Percentiles rank a stretch among this genome's conserved stretches.
These are phyloP conservation scores for Drosophila niveifrons DNA, from an alignment of 2,888 invertebrate genomes.

Conservation along the genomic window DNA sequence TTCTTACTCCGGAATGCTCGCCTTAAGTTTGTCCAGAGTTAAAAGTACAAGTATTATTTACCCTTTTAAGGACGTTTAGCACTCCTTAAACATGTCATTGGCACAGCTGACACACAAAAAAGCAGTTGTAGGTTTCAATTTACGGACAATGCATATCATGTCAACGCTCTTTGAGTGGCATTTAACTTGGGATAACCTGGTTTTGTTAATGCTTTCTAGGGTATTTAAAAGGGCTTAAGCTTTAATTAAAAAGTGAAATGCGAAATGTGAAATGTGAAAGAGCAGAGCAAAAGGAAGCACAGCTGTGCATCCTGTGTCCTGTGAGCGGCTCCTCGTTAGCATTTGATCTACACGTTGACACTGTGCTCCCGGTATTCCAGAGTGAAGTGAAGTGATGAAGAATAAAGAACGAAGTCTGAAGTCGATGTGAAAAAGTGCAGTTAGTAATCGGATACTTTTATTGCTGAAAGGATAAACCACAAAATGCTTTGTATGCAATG, in stretches of 20 bases:
- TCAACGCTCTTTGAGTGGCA: constrained; percentile 66
- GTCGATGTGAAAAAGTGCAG: constrained; percentile 75
- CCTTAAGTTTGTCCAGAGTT: neutral
- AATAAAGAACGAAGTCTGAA: too few species aligned
- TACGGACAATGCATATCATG: constrained; percentile 63
- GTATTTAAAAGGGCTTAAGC: constrained; percentile 72
- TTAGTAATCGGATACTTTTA: constrained; percentile 85
- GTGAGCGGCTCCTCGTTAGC: constrained; percentile 45
- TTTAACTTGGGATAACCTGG: constrained; percentile 67
- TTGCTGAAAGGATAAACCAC: constrained; percentile 84
- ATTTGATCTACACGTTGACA: constrained; percentile 73
- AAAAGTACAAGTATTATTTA: neutral
- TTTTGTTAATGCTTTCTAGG: constrained; percentile 46
- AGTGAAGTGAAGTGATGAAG: neutral
- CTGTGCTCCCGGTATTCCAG: constrained; percentile 5
- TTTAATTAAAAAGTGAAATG: constrained; percentile 70
- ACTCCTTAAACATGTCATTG: constrained; percentile 14
- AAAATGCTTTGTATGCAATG: constrained; percentile 73
- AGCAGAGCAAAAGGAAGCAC: constrained; percentile 38
- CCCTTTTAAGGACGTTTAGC: neutral
- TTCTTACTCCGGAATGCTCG: neutral
- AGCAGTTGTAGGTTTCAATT: constrained; percentile 49
- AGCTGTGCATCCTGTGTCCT: constrained; percentile 63
- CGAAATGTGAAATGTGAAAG: constrained; percentile 1
- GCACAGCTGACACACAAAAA: constrained; percentile 39